phyloP scores from a whole-genome alignment of 2,888 invertebrate species.

The Xanthorhoe designata region DNA sequence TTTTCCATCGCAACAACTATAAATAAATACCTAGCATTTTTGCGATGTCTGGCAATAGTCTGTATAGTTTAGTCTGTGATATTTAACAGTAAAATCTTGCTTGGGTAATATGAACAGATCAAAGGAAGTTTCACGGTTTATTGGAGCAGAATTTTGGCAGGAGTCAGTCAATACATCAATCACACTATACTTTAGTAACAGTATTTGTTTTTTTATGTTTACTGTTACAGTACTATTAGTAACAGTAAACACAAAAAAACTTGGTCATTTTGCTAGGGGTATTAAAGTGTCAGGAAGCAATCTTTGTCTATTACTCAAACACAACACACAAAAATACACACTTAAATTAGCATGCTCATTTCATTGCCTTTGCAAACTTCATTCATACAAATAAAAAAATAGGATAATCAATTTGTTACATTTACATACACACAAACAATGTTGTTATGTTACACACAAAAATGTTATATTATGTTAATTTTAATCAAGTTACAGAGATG shows the following conservation, averaged over 20 bases:
- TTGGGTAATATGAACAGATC: conserved; percentile 24
- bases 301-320: background rate
- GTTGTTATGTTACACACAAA: background rate
- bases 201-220: too few species aligned
- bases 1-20: conserved; percentile 1
- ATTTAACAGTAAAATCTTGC: conserved; percentile 17
- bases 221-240: too few species aligned
- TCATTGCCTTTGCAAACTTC: too few species aligned
- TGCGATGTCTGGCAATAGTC: conserved; percentile 15
- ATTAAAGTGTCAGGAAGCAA: too few species aligned
- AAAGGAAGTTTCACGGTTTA: conserved; percentile 17
- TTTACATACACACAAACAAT: too few species aligned
- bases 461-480: background rate
- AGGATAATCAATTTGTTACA: too few species aligned
- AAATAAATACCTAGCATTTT: conserved; percentile 8
- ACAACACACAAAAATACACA: background rate
- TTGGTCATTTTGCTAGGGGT: too few species aligned
- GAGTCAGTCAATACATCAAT: conserved; percentile 16
- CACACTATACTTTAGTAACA: background rate
- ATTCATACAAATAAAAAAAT: too few species aligned
- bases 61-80: conserved; percentile 3
- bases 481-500: too few species aligned
- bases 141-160: conserved; percentile 14
- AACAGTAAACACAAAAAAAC: too few species aligned
- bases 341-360: too few species aligned